These are phyloP conservation scores for Altica lythri DNA, from an alignment of 2,888 invertebrate genomes.

Conservation along the genomic window DNA sequence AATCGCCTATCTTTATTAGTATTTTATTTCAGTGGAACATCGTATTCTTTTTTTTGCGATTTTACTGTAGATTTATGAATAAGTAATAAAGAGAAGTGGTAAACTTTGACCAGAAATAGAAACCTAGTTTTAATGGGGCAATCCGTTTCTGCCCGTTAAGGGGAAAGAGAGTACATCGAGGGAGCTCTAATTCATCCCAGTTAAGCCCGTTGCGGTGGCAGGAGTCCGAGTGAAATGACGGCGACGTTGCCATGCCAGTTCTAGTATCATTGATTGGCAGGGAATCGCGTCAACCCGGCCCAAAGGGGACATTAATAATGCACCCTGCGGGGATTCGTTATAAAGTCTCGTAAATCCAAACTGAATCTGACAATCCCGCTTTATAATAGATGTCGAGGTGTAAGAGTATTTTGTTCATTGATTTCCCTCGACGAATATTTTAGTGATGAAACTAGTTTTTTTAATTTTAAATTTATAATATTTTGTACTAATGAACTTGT, in stretches of 20 bases:
- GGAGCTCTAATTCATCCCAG: constrained; percentile 52
- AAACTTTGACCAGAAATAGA: no score
- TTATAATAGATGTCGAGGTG: constrained; percentile 24
- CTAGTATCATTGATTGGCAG: constrained; percentile 55
- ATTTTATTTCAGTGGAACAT: no score
- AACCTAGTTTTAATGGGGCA: no score
- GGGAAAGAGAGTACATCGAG: constrained; percentile 27
- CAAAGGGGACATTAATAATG: constrained; percentile 56
- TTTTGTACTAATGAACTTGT: no score
- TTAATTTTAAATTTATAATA: not conserved
- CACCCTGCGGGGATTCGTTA: constrained; percentile 52
- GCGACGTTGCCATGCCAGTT: constrained; percentile 38
- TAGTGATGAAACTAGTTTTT: no score
- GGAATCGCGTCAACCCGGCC: constrained; percentile 55
- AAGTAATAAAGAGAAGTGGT: not conserved
- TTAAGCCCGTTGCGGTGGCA: constrained; percentile 48
- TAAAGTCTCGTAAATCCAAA: constrained; percentile 49
- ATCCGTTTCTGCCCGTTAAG: not conserved
- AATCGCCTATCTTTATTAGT: no score
- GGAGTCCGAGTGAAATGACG: no score
- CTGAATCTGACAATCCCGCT: constrained; percentile 29
- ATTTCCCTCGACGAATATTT: constrained; percentile 22
- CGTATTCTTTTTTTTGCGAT: no score
- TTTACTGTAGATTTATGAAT: no score
- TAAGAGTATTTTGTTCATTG: constrained; percentile 24